Evolutionary conservation across 2,888 invertebrate genomes (phyloP), one percentile per base, ranked within the genome.

Genomic region (Phyllotreta striolata): DNA sequence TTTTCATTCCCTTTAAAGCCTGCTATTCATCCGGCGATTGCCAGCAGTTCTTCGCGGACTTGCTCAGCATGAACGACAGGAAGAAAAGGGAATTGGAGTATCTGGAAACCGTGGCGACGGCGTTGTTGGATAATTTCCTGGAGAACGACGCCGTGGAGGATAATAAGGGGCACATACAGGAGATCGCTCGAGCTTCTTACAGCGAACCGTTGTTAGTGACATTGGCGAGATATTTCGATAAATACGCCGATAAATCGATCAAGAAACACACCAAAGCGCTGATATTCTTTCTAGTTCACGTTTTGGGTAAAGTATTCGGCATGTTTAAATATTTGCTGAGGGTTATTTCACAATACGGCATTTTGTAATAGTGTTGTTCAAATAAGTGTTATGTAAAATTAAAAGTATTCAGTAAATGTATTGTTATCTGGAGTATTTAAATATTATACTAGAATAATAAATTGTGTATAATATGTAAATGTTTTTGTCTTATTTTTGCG

Each of bases 161-260:
- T 6, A n/a, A n/a, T n/a, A 43, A 44, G 2, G 38, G 40, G 0
- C 38, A 64, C 38, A 37, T 52, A n/a, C 60, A 56, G 56, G 60
- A 64, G 59, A 34, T 58, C 1, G 13, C 34, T 12, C 10, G 41
- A 10, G 49, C 49, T 10, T 9, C 58, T 3, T 62, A 55, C 10
- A 24, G 12, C 10, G 66, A 66, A 14, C 63, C 66, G 7, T 9
- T 62, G 6, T 37, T 66, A 10, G 55, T 66, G 4, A 62, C 63
- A 7, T 44, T 63, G 14, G 62, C 66, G 3, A 66, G 59, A 55
- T 66, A 66, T 55, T 66, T 66, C 38, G 64, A 66, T 49, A 66
- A 57, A 55, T 66, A 63, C 44, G 66, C 66, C 14, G 63, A 63
- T 58, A 57, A 24, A 4, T 44, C 54, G 8, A 47, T 66, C 39